These are phyloP conservation scores for Rynchops niger DNA, from an alignment of 2,113 vertebrate genomes.

Conservation along the genomic window DNA sequence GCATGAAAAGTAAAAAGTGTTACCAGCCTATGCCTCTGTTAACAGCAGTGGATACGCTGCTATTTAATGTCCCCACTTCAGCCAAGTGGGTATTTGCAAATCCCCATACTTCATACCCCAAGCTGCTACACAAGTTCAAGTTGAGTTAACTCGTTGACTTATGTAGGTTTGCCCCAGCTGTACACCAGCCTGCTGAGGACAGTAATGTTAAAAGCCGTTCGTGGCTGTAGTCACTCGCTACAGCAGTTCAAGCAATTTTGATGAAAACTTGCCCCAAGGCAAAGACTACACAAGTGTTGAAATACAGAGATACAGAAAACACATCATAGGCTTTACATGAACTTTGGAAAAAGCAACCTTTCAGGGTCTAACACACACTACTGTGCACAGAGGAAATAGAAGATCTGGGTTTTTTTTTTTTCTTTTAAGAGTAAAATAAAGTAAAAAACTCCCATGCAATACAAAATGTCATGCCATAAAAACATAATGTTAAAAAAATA, in stretches of 20 bases:
- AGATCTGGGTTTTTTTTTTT: not conserved
- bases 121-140: not conserved
- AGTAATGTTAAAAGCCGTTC: not conserved
- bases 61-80: not conserved
- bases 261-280: conserved; percentile 21
- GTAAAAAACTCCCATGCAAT: not conserved
- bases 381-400: not conserved
- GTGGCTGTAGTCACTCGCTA: not conserved
- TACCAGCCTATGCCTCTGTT: not conserved
- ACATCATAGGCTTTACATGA: not conserved
- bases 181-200: not conserved
- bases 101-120: not conserved
- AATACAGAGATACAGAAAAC: conserved; percentile 10
- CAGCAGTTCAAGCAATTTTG: conserved; percentile 10
- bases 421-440: not conserved
- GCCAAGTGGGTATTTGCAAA: not conserved
- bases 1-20: not conserved
- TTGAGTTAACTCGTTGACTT: not conserved
- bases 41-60: not conserved
- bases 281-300: not conserved
- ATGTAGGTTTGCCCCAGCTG: not conserved
- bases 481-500: not conserved
- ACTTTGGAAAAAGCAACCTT: not conserved
- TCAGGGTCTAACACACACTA: not conserved
- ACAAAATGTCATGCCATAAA: not conserved